Evolutionary conservation across 2,888 invertebrate genomes (phyloP).

Genomic region (Yponomeuta cagnagella): DNA sequence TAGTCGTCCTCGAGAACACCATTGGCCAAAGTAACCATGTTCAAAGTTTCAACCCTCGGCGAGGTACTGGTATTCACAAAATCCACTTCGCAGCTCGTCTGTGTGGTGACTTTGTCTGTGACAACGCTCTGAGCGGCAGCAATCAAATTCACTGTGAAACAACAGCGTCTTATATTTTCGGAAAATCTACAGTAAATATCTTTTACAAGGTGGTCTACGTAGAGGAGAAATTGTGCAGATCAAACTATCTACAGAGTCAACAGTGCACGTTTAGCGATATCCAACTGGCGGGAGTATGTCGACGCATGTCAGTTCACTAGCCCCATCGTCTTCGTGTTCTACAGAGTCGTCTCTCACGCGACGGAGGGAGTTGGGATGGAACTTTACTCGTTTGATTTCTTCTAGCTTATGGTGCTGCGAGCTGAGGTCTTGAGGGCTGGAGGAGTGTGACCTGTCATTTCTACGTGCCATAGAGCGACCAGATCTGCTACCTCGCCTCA

Average conservation of each 20-base stretch:
- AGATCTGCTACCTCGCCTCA: conserved; percentile 65
- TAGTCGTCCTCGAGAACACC: conserved; percentile 45
- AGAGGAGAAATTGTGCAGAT: conserved; percentile 26
- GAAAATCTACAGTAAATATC: conserved; percentile 12
- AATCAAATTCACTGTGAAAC: conserved; percentile 12
- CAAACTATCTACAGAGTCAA: conserved; percentile 27
- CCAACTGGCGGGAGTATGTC: conserved; percentile 64
- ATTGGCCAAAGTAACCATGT: conserved; percentile 31
- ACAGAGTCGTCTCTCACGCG: conserved; percentile 8
- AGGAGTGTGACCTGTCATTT: conserved; percentile 25
- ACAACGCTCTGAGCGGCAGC: conserved; percentile 17
- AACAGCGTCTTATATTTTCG: conserved; percentile 11
- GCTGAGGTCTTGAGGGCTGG: background rate
- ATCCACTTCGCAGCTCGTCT: conserved; percentile 13
- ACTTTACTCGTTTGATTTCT: conserved; percentile 15
- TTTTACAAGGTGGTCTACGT: conserved; percentile 11
- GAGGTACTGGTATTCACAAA: conserved; percentile 29
- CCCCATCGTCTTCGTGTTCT: background rate
- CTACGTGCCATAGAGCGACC: conserved; percentile 32
- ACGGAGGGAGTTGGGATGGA: conserved; percentile 12
- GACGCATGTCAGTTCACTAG: conserved; percentile 54
- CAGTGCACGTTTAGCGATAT: conserved; percentile 57
- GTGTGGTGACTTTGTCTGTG: background rate
- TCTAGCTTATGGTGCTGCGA: conserved; percentile 6
- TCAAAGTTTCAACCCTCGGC: conserved; percentile 24